phyloP scores from a whole-genome alignment of 2,113 vertebrate genomes.

The Ursus arctos region DNA sequence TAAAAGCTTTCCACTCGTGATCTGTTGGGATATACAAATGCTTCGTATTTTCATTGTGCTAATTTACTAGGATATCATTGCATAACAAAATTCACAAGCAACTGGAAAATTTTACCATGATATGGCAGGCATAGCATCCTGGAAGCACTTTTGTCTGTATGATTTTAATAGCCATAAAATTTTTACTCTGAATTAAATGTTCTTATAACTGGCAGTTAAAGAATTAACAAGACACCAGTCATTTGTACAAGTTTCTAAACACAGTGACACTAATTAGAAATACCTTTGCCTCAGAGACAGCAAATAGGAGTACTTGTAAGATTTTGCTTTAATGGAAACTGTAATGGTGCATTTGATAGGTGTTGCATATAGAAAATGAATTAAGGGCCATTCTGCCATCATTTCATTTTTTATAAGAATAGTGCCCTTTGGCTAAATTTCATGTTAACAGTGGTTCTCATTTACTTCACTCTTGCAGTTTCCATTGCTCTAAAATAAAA shows the following conservation, averaged over 20 bases:
- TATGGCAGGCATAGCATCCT: not conserved
- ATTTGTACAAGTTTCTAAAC: conserved; percentile 74
- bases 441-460: conserved; percentile 76
- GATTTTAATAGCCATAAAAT: conserved; percentile 49
- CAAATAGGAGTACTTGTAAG: conserved; percentile 48
- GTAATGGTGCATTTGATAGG: conserved; percentile 76
- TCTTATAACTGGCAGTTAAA: conserved; percentile 43
- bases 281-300: conserved; percentile 48
- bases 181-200: conserved; percentile 67
- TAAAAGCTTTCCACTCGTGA: not conserved
- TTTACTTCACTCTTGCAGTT: conserved; percentile 66
- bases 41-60: conserved; percentile 10
- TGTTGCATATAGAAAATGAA: conserved; percentile 77
- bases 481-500: conserved; percentile 81
- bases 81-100: not conserved
- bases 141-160: conserved; percentile 6
- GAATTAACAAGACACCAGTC: conserved; percentile 79
- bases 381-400: conserved; percentile 57
- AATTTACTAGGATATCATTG: not conserved
- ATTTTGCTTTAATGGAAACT: conserved; percentile 67
- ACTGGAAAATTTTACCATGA: not conserved
- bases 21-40: not conserved
- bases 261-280: conserved; percentile 71
- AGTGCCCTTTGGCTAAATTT: conserved; percentile 75
- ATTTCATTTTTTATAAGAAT: conserved; percentile 47